phyloP scores from a whole-genome alignment of 2,888 invertebrate species.

The Coelinius sp. region DNA sequence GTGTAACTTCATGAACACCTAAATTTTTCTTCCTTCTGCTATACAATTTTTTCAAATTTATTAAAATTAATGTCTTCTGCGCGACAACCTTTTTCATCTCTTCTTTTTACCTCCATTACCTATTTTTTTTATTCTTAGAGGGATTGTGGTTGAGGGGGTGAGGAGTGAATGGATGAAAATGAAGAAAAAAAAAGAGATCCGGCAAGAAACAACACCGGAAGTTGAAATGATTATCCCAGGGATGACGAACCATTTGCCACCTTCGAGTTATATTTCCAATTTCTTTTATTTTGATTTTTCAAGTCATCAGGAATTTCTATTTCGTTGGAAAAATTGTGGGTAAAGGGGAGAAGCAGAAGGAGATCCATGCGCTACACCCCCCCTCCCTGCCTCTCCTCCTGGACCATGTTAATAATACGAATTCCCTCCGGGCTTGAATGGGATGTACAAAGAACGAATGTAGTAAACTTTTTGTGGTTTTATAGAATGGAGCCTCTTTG shows the following conservation, averaged over 20 bases:
- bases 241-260: slow-evolving; percentile 9
- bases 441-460: slow-evolving; percentile 17
- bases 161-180: slow-evolving; percentile 18
- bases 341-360: neutral
- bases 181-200: neutral
- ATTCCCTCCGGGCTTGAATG: slow-evolving; percentile 7
- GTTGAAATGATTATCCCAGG: slow-evolving; percentile 12
- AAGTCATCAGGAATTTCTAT: neutral
- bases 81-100: neutral
- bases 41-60: slow-evolving; percentile 55
- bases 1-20: slow-evolving; percentile 13
- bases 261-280: slow-evolving; percentile 24
- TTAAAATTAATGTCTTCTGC: slow-evolving; percentile 64
- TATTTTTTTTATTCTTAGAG: neutral
- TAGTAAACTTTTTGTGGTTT: slow-evolving; percentile 12
- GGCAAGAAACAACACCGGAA: slow-evolving; percentile 3
- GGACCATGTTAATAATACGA: slow-evolving; percentile 21
- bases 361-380: neutral
- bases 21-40: slow-evolving; percentile 16
- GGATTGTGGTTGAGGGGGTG: neutral
- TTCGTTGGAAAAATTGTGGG: neutral
- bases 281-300: neutral
- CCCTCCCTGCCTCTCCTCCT: neutral
- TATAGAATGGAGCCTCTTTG: slow-evolving; percentile 15
- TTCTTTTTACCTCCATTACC: slow-evolving; percentile 4